These are phyloP conservation scores for Agrypnia vestita DNA, from an alignment of 1,140 invertebrate species.

Conservation along the genomic window DNA sequence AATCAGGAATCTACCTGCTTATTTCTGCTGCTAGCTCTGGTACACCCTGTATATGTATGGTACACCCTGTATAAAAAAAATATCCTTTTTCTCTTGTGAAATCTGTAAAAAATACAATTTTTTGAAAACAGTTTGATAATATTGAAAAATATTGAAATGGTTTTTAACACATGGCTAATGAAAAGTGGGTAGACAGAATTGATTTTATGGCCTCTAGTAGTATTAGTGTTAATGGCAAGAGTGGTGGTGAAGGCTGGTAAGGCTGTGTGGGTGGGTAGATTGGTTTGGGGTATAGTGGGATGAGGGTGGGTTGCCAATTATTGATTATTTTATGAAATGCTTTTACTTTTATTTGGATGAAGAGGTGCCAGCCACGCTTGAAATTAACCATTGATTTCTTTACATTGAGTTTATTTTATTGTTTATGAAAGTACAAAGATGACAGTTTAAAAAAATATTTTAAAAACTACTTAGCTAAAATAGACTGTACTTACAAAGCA, in stretches of 20 bases:
- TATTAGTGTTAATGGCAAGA: constrained; percentile 3
- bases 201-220: constrained; percentile 15
- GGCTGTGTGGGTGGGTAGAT: background rate
- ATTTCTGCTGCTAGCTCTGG: no score
- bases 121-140: no score
- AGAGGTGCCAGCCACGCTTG: constrained; percentile 22
- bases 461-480: no score
- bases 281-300: background rate
- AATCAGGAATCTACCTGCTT: no score
- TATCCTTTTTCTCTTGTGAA: no score
- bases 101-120: no score
- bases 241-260: background rate
- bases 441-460: no score
- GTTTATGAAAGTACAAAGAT: no score
- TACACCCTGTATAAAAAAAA: no score
- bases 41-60: no score
- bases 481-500: no score
- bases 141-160: constrained; percentile 5
- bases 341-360: constrained; percentile 48
- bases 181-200: constrained; percentile 14
- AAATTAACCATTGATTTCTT: background rate
- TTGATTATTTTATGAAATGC: constrained; percentile 55
- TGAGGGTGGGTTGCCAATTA: constrained; percentile 42
- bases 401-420: background rate
- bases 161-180: constrained; percentile 4